Evolutionary conservation across 2,888 invertebrate genomes (phyloP).

Genomic region (Vandiemenella viatica): DNA sequence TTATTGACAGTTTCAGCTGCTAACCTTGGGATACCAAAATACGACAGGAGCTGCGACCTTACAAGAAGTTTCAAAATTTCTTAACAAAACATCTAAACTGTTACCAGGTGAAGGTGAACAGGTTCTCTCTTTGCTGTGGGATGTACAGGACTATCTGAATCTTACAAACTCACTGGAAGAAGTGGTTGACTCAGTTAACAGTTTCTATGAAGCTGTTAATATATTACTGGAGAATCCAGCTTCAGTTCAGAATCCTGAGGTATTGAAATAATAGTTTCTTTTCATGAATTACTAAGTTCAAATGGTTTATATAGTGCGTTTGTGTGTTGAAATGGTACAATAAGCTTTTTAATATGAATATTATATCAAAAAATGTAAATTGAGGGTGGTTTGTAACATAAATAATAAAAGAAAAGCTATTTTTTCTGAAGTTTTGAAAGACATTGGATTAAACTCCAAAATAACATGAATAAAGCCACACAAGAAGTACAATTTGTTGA

Average conservation of each 20-base stretch:
- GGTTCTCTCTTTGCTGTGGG: slow-evolving; percentile 39
- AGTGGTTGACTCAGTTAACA: slow-evolving; percentile 37
- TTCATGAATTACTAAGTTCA: too few species aligned
- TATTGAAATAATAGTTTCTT: too few species aligned
- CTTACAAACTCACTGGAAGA: slow-evolving; percentile 30
- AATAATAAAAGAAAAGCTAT: too few species aligned
- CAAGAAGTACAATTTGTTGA: too few species aligned
- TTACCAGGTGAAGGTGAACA: slow-evolving; percentile 51
- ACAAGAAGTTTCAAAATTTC: slow-evolving; percentile 37
- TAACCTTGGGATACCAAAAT: slow-evolving; percentile 48
- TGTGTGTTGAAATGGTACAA: too few species aligned
- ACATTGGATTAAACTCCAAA: too few species aligned
- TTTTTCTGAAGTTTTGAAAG: too few species aligned
- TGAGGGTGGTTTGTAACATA: too few species aligned
- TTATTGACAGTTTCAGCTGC: slow-evolving; percentile 33
- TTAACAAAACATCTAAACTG: slow-evolving; percentile 35
- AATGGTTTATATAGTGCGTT: too few species aligned
- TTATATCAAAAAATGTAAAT: too few species aligned
- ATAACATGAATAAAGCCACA: too few species aligned
- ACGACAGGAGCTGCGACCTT: slow-evolving; percentile 40
- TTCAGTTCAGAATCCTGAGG: slow-evolving; percentile 58
- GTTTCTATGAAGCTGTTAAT: slow-evolving; percentile 45
- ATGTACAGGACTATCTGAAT: slow-evolving; percentile 40
- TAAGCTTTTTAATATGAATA: too few species aligned
- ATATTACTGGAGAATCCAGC: slow-evolving; percentile 47